A percentile compares a stretch with the other conserved stretches of the same genome.
These are phyloP conservation scores for Amblyopsis rosae DNA, from an alignment of 2,113 vertebrate genomes.

Conservation along the genomic window DNA sequence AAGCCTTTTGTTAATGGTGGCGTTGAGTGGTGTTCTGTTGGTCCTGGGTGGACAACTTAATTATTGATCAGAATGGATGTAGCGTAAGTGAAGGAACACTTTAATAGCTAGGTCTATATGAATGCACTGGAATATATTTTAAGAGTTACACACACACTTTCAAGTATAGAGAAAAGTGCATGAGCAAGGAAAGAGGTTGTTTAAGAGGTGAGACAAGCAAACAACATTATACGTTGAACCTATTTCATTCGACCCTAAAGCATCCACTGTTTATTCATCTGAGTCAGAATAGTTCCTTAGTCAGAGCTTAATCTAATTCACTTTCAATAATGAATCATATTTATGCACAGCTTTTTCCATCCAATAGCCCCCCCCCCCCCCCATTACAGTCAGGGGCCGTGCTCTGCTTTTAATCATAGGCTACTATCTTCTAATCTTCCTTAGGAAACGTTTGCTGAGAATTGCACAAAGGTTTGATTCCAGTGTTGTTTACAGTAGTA, in stretches of 20 bases:
- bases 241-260: slow-evolving; percentile 45
- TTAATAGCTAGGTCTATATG: slow-evolving; percentile 3
- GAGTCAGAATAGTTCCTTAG: slow-evolving; percentile 27
- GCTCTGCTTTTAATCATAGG: background rate
- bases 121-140: background rate
- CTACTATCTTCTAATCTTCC: slow-evolving; percentile 18
- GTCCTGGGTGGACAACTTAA: slow-evolving; percentile 37
- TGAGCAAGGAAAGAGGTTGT: slow-evolving; percentile 10
- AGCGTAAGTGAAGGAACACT: slow-evolving; percentile 14
- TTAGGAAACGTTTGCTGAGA: background rate
- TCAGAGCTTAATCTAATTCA: slow-evolving; percentile 43
- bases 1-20: slow-evolving; percentile 40
- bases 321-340: slow-evolving; percentile 38
- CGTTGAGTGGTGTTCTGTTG: slow-evolving; percentile 31
- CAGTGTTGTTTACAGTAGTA: slow-evolving; percentile 10
- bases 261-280: slow-evolving; percentile 33
- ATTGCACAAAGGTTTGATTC: background rate
- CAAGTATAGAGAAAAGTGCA: no score
- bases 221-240: slow-evolving; percentile 23
- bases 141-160: no score
- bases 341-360: slow-evolving; percentile 36
- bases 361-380: slow-evolving; percentile 2
- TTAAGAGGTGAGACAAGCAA: slow-evolving; percentile 3
- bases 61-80: slow-evolving; percentile 48
- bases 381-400: background rate